These are phyloP conservation scores for Hylaea fasciaria DNA, from an alignment of 2,888 invertebrate genomes.

Conservation along the genomic window DNA sequence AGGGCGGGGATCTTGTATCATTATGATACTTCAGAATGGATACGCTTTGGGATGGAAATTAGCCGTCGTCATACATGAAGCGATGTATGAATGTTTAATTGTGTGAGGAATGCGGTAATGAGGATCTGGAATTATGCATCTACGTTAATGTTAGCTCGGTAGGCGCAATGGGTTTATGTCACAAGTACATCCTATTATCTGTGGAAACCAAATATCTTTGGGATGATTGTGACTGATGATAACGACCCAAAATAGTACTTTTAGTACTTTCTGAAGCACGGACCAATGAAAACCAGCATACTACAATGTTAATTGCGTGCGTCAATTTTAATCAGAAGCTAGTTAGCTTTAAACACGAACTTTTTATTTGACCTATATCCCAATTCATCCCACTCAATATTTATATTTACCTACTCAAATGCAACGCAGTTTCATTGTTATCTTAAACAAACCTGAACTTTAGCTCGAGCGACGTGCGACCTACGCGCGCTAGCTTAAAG, in stretches of 20 bases:
- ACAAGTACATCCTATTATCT: not conserved
- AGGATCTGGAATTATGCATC: conserved; percentile 29
- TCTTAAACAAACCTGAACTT: conserved; percentile 24
- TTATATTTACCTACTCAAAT: not conserved
- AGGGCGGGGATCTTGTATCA: conserved; percentile 26
- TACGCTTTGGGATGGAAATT: conserved; percentile 45
- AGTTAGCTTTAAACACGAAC: too few relatives aligned
- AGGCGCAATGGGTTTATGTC: not conserved
- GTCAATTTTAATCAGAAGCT: too few relatives aligned
- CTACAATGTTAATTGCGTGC: too few relatives aligned
- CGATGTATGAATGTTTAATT: conserved; percentile 42
- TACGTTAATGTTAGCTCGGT: conserved; percentile 12
- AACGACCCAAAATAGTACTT: too few relatives aligned
- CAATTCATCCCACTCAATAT: conserved; percentile 8
- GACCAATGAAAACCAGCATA: too few relatives aligned
- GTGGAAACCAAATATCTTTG: not conserved
- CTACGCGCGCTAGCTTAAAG: conserved; percentile 4
- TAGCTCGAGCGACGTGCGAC: not conserved
- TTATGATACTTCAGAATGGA: conserved; percentile 45
- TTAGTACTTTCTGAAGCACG: too few relatives aligned
- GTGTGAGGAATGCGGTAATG: conserved; percentile 38
- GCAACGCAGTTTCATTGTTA: conserved; percentile 6
- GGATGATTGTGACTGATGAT: too few relatives aligned
- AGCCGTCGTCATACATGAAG: conserved; percentile 41
- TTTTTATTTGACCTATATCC: too few relatives aligned